Evolutionary conservation across 1,140 invertebrate species (phyloP).

Genomic region (Varroa destructor): DNA sequence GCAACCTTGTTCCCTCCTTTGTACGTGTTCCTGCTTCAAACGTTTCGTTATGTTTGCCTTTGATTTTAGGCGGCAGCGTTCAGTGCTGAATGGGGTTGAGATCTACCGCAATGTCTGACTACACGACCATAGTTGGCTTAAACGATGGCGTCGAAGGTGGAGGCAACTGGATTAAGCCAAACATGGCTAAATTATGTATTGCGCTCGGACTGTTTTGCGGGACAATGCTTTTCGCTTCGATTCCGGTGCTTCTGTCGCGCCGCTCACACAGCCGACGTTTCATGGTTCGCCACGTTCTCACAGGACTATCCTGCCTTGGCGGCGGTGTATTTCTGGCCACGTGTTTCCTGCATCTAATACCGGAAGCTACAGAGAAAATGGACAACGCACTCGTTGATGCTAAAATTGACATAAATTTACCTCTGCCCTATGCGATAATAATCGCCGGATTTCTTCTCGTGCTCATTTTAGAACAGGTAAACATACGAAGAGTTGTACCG

Average conservation of each 20-base stretch:
- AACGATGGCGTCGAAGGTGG: no score
- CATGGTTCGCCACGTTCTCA: constrained; percentile 3
- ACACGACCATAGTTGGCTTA: no score
- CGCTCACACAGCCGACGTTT: not conserved
- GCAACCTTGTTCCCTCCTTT: no score
- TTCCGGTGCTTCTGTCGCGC: constrained; percentile 15
- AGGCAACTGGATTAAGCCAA: not conserved
- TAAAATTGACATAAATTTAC: constrained; percentile 42
- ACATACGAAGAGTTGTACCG: not conserved
- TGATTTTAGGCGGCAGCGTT: no score
- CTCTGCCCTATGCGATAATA: constrained; percentile 29
- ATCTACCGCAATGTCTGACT: no score
- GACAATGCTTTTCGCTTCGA: constrained; percentile 19
- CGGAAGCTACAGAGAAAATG: constrained; percentile 46
- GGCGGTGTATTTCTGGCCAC: constrained; percentile 71
- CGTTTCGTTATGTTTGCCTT: no score
- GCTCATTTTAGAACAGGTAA: constrained; percentile 47
- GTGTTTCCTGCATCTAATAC: constrained; percentile 63
- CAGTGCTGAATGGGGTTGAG: no score
- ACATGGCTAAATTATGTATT: not conserved
- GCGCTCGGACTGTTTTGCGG: not conserved
- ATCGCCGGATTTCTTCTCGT: constrained; percentile 47
- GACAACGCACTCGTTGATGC: constrained; percentile 6
- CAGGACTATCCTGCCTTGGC: constrained; percentile 59
- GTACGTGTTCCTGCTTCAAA: no score